Conservation (phyloP, 92 coral and sea anemone genomes). For the Anthopleura xanthogrammica region DNA sequence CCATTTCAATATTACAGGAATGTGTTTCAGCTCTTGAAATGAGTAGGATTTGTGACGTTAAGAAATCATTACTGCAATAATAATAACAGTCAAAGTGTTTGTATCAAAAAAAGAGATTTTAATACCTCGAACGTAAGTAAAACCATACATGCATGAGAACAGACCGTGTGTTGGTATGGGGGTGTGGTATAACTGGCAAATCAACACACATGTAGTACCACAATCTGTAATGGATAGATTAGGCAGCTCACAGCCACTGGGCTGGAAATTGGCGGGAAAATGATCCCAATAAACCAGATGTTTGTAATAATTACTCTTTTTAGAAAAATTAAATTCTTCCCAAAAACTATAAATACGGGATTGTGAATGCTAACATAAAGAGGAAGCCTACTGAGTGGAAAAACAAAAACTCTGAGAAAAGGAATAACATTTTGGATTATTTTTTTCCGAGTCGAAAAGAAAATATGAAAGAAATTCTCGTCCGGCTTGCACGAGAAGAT, state of each 20-base stretch:
- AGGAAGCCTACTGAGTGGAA: neutral
- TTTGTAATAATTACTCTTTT: neutral
- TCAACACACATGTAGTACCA: neutral
- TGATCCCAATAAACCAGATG: neutral
- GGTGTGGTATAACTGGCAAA: slow-evolving; percentile 2
- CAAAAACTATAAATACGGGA: neutral
- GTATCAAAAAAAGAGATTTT: neutral
- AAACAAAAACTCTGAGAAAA: neutral
- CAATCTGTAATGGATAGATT: neutral
- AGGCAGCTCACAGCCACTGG: neutral
- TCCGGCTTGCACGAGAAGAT: slow-evolving; percentile 63
- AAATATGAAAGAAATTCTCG: slow-evolving; percentile 66
- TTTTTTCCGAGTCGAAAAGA: neutral
- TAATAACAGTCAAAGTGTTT: too few species aligned
- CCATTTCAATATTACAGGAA: too few species aligned
- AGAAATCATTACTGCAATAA: too few species aligned
- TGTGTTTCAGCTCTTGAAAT: too few species aligned
- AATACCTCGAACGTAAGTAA: neutral
- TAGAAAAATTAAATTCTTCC: neutral
- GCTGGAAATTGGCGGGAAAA: neutral
- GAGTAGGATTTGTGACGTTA: too few species aligned
- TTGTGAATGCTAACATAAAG: neutral
- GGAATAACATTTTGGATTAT: neutral
- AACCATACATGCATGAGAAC: slow-evolving; percentile 9
- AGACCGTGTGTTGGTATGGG: slow-evolving; percentile 18